Evolutionary conservation across 1,140 invertebrate genomes (phyloP), one percentile per base, ranked within the genome.

Genomic region (Cydia splendana): DNA sequence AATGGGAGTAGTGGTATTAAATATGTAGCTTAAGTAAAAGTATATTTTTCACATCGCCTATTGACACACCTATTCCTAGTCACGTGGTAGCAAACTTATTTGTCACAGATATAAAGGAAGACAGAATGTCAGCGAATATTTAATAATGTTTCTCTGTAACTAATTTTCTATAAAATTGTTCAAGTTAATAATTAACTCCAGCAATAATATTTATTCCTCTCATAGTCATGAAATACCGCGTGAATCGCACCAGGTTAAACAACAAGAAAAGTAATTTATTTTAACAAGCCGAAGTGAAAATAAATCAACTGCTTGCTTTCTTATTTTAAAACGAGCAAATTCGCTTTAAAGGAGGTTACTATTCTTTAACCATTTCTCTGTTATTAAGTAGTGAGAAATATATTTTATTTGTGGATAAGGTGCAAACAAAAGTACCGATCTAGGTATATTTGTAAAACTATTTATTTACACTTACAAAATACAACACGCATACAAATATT

Each of bases 191-290:
- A 18, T 7, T 18, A 53, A 18, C 15, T 53, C 1, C 48, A n/a
- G 15, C n/a, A 53, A 53, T 18, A 18, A 20, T 57, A 18, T 20
- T 62, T 24, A 20, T 24, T 18, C 9, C 7, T 1, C 18, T 24
- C n/a, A 20, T 57, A 62, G 10, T 62, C 9, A 62, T 62, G 24
- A 62, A 62, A 62, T 62, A 62, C n/a, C 57, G 20, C 7, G 57
- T 24, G 57, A 24, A 62, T 12, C 20, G 9, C 57, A 62, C 18
- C 18, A 10, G 9, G 57, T 24, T 62, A 62, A 62, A 62, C n/a
- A 62, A 20, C 18, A 57, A 53, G 53, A n/a, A 62, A 62, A 24
- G 57, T 24, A 24, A 62, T 62, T 62, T 62, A 62, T 62, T 57
- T 62, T 62, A 62, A 62, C 57, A 24, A 62, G 10, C 57, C 53